Evolutionary conservation across 2,888 invertebrate species (phyloP).

Genomic region (Heteromyza rotundicornis): DNA sequence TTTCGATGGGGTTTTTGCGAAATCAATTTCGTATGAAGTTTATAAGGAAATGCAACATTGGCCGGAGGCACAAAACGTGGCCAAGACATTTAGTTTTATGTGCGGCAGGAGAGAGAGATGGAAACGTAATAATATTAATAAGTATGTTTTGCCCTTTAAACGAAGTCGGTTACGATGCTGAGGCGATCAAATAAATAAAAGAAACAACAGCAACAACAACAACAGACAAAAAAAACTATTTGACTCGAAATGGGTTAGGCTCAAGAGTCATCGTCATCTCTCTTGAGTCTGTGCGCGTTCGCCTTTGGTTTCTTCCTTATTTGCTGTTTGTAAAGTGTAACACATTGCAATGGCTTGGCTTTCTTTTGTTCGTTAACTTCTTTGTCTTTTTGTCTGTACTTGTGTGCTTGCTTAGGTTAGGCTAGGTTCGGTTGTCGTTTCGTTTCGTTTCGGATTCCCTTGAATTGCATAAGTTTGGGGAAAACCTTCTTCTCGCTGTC

Average conservation of each 20-base stretch:
- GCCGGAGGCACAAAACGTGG: slow-evolving; percentile 3
- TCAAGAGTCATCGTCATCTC: no score
- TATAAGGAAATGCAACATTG: neutral
- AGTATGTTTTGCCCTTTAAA: neutral
- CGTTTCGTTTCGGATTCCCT: slow-evolving; percentile 2
- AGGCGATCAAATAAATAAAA: no score
- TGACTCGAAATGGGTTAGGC: no score
- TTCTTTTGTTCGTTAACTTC: no score
- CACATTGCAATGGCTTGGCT: neutral
- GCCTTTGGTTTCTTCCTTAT: slow-evolving; percentile 16
- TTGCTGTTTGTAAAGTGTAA: neutral
- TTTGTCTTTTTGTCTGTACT: no score
- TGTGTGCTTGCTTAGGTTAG: no score
- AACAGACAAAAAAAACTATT: neutral
- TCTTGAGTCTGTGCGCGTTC: neutral
- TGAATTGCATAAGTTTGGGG: neutral
- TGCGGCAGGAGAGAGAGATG: no score
- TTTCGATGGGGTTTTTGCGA: no score
- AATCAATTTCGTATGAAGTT: neutral
- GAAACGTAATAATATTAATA: no score
- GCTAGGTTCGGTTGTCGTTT: no score
- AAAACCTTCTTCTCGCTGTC: neutral
- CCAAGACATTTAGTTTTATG: neutral
- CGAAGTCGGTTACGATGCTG: neutral
- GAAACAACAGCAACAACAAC: neutral